Percentiles rank a stretch among this genome's conserved stretches.
Conservation (phyloP, 2,888 invertebrate species). For the Perizoma flavofasciatum region DNA sequence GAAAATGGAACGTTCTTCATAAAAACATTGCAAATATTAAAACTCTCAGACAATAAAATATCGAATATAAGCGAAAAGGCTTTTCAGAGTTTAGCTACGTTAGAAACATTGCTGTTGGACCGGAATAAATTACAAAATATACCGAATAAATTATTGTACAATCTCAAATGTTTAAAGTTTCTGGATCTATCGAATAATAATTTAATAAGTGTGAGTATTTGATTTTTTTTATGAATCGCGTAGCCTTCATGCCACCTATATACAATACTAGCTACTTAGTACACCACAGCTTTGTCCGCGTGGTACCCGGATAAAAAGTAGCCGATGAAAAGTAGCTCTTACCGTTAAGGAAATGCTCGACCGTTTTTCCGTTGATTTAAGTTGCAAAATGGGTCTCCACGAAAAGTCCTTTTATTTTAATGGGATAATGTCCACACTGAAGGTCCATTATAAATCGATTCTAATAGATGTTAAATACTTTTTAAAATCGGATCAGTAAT, state of each 20-base stretch:
- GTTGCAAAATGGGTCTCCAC: no score
- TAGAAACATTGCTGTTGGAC: conserved; percentile 82
- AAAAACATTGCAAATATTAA: conserved; percentile 84
- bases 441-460: no score
- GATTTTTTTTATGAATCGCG: background rate
- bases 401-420: no score
- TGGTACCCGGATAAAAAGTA: no score
- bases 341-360: no score
- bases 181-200: conserved; percentile 83
- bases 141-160: conserved; percentile 73
- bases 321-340: no score
- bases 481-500: no score
- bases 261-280: background rate
- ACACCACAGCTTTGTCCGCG: no score
- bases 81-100: conserved; percentile 76
- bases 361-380: no score
- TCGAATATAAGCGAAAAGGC: conserved; percentile 82
- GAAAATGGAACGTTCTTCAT: conserved; percentile 84
- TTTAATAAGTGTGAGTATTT: conserved; percentile 71
- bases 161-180: conserved; percentile 75
- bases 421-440: no score
- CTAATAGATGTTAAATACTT: no score
- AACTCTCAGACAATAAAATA: conserved; percentile 88
- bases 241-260: background rate
- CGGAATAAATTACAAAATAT: conserved; percentile 81